These are phyloP conservation scores for Sebastes matsubarae DNA, from an alignment of 2,797 vertebrate genomes.

Conservation along the genomic window DNA sequence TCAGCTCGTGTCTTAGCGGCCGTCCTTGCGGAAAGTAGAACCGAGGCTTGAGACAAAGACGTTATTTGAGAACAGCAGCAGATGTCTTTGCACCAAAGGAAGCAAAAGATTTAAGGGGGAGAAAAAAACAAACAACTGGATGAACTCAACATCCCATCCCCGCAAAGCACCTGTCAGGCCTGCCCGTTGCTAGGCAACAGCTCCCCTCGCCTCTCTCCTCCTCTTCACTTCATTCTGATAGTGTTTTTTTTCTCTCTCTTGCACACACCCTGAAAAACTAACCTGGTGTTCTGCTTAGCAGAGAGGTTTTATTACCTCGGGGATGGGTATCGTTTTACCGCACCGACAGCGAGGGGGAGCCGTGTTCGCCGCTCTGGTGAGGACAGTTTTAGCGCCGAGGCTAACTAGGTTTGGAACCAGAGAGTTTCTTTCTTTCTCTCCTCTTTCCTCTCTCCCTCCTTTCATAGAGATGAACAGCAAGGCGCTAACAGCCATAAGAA, in stretches of 20 bases:
- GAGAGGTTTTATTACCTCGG: slow-evolving; percentile 43
- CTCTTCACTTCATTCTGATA: slow-evolving; percentile 24
- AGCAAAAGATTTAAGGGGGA: not conserved
- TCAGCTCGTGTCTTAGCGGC: too few species aligned
- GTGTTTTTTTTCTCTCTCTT: not conserved
- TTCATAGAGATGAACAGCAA: slow-evolving; percentile 55
- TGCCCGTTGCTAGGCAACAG: slow-evolving; percentile 78
- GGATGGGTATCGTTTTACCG: slow-evolving; percentile 37
- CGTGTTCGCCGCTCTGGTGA: slow-evolving; percentile 20
- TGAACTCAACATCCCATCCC: slow-evolving; percentile 57
- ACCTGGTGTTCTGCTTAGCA: slow-evolving; percentile 57
- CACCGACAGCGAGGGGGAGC: not conserved
- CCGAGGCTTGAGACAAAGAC: not conserved
- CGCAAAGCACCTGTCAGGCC: slow-evolving; percentile 69
- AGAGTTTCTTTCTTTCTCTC: not conserved
- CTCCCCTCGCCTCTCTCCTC: slow-evolving; percentile 39
- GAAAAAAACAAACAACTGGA: slow-evolving; percentile 29
- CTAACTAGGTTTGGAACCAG: slow-evolving; percentile 49
- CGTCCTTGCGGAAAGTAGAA: too few species aligned
- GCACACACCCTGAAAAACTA: slow-evolving; percentile 22
- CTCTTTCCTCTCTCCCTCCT: not conserved
- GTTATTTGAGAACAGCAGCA: slow-evolving; percentile 3
- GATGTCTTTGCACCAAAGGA: slow-evolving; percentile 10
- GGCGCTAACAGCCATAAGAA: slow-evolving; percentile 70
- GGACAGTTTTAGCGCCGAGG: slow-evolving; percentile 50